Base-by-base conservation (phyloP, 2,888 invertebrate genomes). In the Drosophila tripunctata region DNA sequence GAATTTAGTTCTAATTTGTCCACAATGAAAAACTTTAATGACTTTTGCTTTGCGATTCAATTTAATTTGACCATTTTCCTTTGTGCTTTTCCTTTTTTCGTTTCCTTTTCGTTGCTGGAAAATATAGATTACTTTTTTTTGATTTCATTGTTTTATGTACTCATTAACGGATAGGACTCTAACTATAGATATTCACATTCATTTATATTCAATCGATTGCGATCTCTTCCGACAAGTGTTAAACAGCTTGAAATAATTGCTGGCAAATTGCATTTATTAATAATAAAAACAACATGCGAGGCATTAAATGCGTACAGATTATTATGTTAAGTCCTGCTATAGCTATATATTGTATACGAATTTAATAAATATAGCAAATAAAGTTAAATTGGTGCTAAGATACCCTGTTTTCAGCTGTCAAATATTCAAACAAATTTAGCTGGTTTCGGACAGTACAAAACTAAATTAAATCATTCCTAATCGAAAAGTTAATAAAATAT, bases 241-340 rank as follows among this genome's bases (percentile, higher is more conserved):
- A 30, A 64, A 72, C 8, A 12, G 17, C 36, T 36, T 31, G 24
- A 61, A 17, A 40, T 66, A 72, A 65, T 57, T 58, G 54, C 35
- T 44, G 35, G 47, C 19, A 55, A 62, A 69, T 67, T 60, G 52
- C 12, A 43, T 52, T 63, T 63, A 67, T 81, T 48, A 62, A 78
- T 63, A 48, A 63, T 57, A 69, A 35, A 69, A 43, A 56, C 31
- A 19, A 10, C 38, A 35, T 31, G 33, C n/a, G 21, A 14, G 31
- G 22, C 35, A 31, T 50, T 27, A 62, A 62, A 22, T 30, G 6
- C 10, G 8, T 10, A 3, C 12, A 2, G 22, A 52, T 33, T 35
- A 61, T 41, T 22, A n/a, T n/a, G n/a, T n/a, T n/a, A n/a, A n/a
- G n/a, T n/a, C n/a, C 17, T 14, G 27, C 43, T 14, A 38, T 15